Evolutionary conservation across 2,113 vertebrate genomes (phyloP).

Genomic region (Ophiodon elongatus): DNA sequence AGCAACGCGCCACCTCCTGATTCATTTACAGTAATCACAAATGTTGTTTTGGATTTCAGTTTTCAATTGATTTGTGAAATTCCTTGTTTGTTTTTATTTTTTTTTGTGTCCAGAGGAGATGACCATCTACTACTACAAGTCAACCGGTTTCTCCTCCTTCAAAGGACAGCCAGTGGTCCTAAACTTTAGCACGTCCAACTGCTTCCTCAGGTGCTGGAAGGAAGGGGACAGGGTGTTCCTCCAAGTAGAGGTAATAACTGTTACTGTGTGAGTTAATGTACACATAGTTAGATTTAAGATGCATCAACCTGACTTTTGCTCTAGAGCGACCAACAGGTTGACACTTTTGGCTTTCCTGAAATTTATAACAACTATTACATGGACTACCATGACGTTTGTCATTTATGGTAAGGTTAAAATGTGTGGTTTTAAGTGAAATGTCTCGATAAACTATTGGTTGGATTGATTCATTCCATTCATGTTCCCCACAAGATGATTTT

Average conservation of each 20-base stretch:
- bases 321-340: neutral
- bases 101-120: conserved; percentile 68
- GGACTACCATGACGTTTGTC: neutral
- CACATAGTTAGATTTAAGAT: neutral
- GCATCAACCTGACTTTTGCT: neutral
- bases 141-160: neutral
- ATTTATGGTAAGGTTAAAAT: too few species aligned
- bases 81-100: conserved; percentile 2
- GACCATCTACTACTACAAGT: conserved; percentile 82
- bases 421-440: neutral
- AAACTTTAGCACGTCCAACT: conserved; percentile 76
- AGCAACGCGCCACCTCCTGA: neutral
- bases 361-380: neutral
- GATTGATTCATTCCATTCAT: neutral
- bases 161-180: conserved; percentile 78
- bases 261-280: neutral
- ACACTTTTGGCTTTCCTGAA: neutral
- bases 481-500: neutral
- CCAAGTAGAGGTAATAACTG: conserved; percentile 69
- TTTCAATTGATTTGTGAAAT: neutral
- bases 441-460: neutral
- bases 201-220: conserved; percentile 76
- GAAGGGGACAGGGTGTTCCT: conserved; percentile 46
- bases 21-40: neutral
- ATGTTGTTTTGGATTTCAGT: neutral